Base-by-base conservation (phyloP, 2,797 vertebrate genomes). In the Aulostomus chinensis region DNA sequence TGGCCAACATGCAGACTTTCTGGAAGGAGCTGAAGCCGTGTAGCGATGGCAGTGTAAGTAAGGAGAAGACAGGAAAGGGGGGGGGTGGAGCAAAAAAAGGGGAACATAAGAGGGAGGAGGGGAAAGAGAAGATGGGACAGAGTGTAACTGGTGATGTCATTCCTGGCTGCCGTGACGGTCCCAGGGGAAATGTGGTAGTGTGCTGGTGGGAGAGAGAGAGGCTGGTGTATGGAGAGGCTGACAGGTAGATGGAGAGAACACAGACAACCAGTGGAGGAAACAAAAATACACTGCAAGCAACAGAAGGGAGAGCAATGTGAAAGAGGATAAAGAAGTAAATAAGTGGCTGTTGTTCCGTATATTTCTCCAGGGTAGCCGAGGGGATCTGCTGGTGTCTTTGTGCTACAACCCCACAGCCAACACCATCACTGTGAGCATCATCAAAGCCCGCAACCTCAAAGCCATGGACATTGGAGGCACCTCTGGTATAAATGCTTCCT, bases 381-480 rank as follows among this genome's bases (percentile, higher is more conserved):
- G 84, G 57, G 86, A 86, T 74, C 76, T 87, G 68, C 68, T 87
- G 53, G 82, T 99, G 62, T 99, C 97, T 5, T 91, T 99, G 78
- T 98, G 97, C 87, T 99, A 98, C 89, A 99, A 99, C 76, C 97
- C 97, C 53, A 97, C 97, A 6, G 94, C 94, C 84, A 99, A 99
- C 88, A 97, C 91, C 89, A 98, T 99, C 78, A 95, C 95, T 84
- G 96, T 99, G 83, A 98, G 93, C 85, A 98, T 98, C 88, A 99
- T 99, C 88, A 99, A 99, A 92, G 97, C 94, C 7, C 91, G 97
- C 49, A 98, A 99, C 86, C 94, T 99, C 85, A 99, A 99, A 97
- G 97, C 97, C 94, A 99, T 99, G 97, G 97, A 99, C 87, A 99
- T 99, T n/a, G 97, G 97, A 81, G 97, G 97, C 81, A 98, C 97